Base-by-base conservation (phyloP, 2,113 vertebrate genomes). In the Tenebrosternarchus preto region DNA sequence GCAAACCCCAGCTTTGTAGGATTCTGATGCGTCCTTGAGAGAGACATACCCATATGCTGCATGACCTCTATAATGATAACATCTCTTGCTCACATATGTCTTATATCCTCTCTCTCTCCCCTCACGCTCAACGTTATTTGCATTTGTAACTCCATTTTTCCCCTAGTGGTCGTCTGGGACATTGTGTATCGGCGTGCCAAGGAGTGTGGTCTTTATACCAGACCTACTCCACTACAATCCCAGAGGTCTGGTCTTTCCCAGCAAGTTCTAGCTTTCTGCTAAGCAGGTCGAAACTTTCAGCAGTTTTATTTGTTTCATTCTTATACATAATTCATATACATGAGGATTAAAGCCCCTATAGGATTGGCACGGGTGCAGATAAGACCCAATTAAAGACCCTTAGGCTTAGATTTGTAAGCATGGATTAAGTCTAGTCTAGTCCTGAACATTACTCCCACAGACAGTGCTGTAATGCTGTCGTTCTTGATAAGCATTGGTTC, bases 221-320 rank as follows among this genome's bases (percentile, higher is more conserved):
- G 17, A 66, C 39, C 33, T 31, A 67, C 11, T 33, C 20, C 31
- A 39, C 31, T 39, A 33, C 19, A 39, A 16, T 39, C 8, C 31
- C 31, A 39, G 31, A 31, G 36, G 31, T 27, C 25, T 29, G 7
- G 19, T 67, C 15, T 67, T 67, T 36, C 64, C 39, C 8, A 9
- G 29, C 29, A 29, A 66, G 19, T 39, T 67, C 19, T 67, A n/a
- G 5, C 25, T 31, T 64, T 25, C 4, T 64, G 27, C 31, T 36
- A 19, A 36, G 20, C 19, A 2, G 31, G 12, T 1, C 20, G 20
- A 67, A 39, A 66, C 64, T 67, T 36, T 39, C 64, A 11, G 64
- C 64, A 67, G 39, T 27, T n/a, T 66, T 66, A 67, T 67, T 67
- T 67, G 64, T 39, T 67, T 67, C 36, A 67, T 67, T 67, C 20